Conservation (phyloP, 1,140 invertebrate species). For the Charaxes varanes region DNA sequence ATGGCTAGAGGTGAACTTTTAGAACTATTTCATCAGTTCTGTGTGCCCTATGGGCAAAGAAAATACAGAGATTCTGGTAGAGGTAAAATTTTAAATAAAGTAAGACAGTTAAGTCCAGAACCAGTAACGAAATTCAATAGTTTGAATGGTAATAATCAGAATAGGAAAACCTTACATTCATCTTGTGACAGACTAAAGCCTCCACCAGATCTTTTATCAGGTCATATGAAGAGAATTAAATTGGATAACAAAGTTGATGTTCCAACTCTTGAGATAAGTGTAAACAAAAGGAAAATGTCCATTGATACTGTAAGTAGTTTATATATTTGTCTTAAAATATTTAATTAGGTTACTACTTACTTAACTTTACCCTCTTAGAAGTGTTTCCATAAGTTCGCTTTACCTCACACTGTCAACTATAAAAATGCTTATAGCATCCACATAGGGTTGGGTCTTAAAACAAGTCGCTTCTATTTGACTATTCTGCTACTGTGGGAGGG, state of each 20-base stretch:
- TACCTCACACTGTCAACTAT: too few species aligned
- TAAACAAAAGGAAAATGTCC: constrained; percentile 45
- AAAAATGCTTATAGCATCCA: too few species aligned
- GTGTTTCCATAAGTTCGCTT: too few species aligned
- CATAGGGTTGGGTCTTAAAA: too few species aligned
- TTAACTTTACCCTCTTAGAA: too few species aligned
- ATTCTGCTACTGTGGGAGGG: too few species aligned
- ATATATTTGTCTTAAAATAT: too few species aligned
- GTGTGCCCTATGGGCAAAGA: constrained; percentile 58
- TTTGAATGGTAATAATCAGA: constrained; percentile 16
- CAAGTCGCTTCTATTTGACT: too few species aligned
- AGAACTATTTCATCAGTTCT: constrained; percentile 56
- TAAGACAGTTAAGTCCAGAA: constrained; percentile 40
- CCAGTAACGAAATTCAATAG: constrained; percentile 23
- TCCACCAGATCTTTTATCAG: constrained; percentile 44
- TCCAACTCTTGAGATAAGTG: constrained; percentile 20
- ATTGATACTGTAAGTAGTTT: constrained; percentile 41
- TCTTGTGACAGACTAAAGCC: constrained; percentile 46
- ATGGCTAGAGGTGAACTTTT: constrained; percentile 50
- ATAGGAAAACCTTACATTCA: constrained; percentile 20
- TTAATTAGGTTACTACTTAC: too few species aligned
- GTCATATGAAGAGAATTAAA: constrained; percentile 56
- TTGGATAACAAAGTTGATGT: constrained; percentile 31
- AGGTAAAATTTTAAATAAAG: constrained; percentile 51
- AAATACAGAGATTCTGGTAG: constrained; percentile 53